Conservation (phyloP, 1,140 invertebrate genomes). For the Maconellicoccus hirsutus region DNA sequence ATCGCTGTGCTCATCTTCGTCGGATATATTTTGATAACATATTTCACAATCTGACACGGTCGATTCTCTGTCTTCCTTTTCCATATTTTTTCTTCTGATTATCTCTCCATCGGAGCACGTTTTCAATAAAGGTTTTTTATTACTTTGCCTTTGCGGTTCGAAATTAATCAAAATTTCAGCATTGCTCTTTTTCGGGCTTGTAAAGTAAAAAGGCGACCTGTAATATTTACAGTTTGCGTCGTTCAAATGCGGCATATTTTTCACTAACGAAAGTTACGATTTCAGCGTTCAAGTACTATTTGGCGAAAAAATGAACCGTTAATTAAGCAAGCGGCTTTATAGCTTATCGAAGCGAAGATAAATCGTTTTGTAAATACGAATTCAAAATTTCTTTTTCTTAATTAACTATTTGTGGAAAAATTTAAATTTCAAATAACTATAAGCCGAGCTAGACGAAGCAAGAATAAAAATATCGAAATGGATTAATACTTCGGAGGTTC, state of each 20-base stretch:
- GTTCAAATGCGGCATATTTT: no score
- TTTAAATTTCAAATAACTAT: background rate
- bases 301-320: no score
- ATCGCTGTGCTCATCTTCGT: conserved; percentile 23
- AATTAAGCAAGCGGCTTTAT: no score
- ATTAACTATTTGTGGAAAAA: background rate
- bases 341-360: background rate
- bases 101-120: conserved; percentile 71
- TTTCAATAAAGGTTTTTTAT: conserved; percentile 55
- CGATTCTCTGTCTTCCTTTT: conserved; percentile 29
- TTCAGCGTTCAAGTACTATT: no score
- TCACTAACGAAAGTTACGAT: no score
- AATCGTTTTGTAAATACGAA: background rate
- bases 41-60: conserved; percentile 27
- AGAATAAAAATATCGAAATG: background rate
- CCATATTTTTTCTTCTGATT: conserved; percentile 44
- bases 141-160: conserved; percentile 41
- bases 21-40: conserved; percentile 26
- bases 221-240: background rate
- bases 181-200: conserved; percentile 27
- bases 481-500: conserved; percentile 54
- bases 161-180: conserved; percentile 73
- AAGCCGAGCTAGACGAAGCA: background rate
- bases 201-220: conserved; percentile 26
- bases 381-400: background rate